phyloP scores from a whole-genome alignment of 2,797 vertebrate species.

The Vipera ursinii region DNA sequence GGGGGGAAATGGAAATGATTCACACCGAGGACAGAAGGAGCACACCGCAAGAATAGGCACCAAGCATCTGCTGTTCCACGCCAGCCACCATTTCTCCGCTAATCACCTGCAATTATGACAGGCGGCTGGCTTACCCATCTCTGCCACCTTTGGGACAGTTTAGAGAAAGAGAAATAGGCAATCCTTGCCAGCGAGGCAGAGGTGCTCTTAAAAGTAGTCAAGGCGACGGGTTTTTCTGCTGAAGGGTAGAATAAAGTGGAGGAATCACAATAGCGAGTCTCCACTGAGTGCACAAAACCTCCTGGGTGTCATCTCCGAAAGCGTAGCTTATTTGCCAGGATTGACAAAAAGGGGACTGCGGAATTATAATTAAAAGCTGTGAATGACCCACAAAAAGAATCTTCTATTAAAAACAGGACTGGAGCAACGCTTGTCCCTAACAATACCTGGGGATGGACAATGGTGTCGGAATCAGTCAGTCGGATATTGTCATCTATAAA shows the following conservation, averaged over 20 bases:
- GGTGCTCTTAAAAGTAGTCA: not conserved
- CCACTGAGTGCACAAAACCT: not conserved
- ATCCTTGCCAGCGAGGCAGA: not conserved
- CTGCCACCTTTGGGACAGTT: not conserved
- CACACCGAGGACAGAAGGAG: not conserved
- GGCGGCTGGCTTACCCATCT: not conserved
- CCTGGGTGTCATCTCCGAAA: not conserved
- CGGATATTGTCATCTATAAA: conserved; percentile 91
- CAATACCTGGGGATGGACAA: conserved; percentile 81
- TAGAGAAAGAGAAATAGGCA: not conserved
- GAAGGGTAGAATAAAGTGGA: not conserved
- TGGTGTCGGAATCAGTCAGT: conserved; percentile 78
- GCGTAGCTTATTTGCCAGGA: not conserved
- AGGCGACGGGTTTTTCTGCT: not conserved
- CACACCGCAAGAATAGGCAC: not conserved
- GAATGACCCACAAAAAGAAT: not conserved
- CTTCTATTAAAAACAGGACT: no score
- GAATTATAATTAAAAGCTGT: not conserved
- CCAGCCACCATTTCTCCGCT: rapidly evolving
- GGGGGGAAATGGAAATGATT: rapidly evolving
- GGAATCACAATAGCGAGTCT: not conserved
- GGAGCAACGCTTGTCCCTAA: not conserved
- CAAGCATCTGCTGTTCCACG: not conserved
- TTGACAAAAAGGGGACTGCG: not conserved
- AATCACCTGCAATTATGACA: rapidly evolving